phyloP scores from a whole-genome alignment of 2,888 invertebrate species.

The Candidula unifasciata region DNA sequence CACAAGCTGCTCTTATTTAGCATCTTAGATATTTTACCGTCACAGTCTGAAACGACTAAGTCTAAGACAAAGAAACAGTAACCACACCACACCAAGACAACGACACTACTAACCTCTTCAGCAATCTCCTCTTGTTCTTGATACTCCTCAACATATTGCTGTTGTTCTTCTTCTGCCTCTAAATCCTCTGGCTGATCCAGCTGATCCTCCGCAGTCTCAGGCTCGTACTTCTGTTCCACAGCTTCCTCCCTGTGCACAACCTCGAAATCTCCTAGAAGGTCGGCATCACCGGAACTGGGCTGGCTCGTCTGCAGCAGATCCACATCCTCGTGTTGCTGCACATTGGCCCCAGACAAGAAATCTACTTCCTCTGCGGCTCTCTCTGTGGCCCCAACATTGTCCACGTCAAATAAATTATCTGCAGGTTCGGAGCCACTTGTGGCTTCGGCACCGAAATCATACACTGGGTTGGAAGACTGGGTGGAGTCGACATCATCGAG shows the following conservation, averaged over 20 bases:
- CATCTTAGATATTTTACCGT: too few relatives aligned
- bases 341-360: neutral
- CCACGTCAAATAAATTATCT: constrained; percentile 35
- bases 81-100: too few relatives aligned
- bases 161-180: neutral
- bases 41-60: too few relatives aligned
- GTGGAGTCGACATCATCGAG: neutral
- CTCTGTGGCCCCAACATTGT: neutral
- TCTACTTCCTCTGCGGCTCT: neutral
- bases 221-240: neutral
- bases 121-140: neutral
- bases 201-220: neutral
- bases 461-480: neutral
- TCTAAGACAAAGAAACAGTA: too few relatives aligned
- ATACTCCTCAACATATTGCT: neutral
- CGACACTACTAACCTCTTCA: neutral
- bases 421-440: neutral
- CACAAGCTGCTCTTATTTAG: too few relatives aligned
- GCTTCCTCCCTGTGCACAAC: neutral
- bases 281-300: neutral
- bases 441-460: constrained; percentile 53
- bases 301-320: neutral
- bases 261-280: constrained; percentile 35
- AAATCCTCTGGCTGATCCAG: neutral
- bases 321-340: neutral